These are phyloP conservation scores for Platyrinchus mystaceus DNA, from an alignment of 2,797 vertebrate genomes.

Conservation along the genomic window DNA sequence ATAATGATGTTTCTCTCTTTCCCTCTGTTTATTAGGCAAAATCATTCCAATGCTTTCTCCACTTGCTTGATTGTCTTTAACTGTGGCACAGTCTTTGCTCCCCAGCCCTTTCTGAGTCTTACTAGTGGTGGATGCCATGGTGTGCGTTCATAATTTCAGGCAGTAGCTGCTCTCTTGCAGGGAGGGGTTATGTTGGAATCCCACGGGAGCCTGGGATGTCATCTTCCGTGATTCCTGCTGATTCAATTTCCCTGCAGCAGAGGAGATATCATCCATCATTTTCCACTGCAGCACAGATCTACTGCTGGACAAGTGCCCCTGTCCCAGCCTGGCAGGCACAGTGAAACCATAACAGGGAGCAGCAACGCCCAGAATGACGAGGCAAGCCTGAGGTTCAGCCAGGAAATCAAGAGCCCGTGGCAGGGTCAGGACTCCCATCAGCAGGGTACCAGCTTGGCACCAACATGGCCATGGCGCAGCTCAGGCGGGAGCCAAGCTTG, in stretches of 20 bases:
- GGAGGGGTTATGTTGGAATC: neutral
- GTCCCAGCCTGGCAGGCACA: neutral
- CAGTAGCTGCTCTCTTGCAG: neutral
- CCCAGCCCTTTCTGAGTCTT: neutral
- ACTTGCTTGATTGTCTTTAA: neutral
- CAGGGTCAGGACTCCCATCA: neutral
- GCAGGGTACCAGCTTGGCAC: neutral
- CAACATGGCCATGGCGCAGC: rapidly evolving
- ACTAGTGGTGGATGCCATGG: neutral
- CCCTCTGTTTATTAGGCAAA: neutral
- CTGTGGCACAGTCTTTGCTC: neutral
- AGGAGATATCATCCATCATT: neutral
- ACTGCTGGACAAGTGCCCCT: neutral
- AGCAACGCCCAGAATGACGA: neutral
- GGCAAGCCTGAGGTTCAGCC: neutral
- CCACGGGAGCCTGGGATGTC: neutral
- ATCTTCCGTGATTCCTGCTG: neutral
- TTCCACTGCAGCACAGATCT: neutral
- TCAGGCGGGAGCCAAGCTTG: rapidly evolving
- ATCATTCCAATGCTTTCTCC: neutral
- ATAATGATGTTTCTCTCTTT: neutral
- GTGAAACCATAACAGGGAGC: neutral
- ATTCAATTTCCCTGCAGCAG: neutral
- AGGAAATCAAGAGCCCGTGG: rapidly evolving
- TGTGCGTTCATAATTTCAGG: neutral